A percentile compares a stretch with the other conserved stretches of the same genome.
Conservation (phyloP, 1,140 invertebrate genomes). For the Cephus cinctus region DNA sequence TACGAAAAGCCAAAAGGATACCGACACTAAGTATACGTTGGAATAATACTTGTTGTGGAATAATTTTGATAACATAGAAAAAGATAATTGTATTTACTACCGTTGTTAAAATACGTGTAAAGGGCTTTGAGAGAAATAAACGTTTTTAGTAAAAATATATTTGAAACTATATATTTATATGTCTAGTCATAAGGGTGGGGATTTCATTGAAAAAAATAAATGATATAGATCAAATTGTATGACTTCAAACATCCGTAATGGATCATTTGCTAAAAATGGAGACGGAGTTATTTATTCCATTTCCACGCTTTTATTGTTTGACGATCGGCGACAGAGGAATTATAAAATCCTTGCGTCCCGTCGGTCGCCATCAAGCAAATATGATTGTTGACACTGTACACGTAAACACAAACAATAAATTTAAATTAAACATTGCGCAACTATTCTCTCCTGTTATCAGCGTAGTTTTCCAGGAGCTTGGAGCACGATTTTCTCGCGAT, state of each 20-base stretch:
- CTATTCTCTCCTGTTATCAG: too few species aligned
- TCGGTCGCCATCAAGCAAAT: constrained; percentile 26
- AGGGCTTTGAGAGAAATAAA: too few species aligned
- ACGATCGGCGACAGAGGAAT: constrained; percentile 31
- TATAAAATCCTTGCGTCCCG: constrained; percentile 24
- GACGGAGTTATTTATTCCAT: constrained; percentile 23
- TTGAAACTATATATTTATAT: neutral
- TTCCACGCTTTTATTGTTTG: constrained; percentile 32
- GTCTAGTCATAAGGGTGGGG: neutral
- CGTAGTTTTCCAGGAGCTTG: too few species aligned
- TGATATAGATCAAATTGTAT: too few species aligned
- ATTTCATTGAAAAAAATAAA: neutral
- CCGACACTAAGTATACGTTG: neutral
- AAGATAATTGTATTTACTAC: too few species aligned
- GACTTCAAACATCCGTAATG: neutral
- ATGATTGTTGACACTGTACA: constrained; percentile 19
- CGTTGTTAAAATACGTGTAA: too few species aligned
- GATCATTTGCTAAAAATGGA: neutral
- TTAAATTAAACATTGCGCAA: constrained; percentile 16
- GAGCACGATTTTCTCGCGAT: too few species aligned
- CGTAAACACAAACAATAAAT: constrained; percentile 38
- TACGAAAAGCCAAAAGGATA: neutral
- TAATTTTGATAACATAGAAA: too few species aligned
- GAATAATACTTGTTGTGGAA: neutral
- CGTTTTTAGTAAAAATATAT: neutral